These are phyloP conservation scores for Zosterops japonicus DNA, from an alignment of 2,113 vertebrate genomes.

Conservation along the genomic window DNA sequence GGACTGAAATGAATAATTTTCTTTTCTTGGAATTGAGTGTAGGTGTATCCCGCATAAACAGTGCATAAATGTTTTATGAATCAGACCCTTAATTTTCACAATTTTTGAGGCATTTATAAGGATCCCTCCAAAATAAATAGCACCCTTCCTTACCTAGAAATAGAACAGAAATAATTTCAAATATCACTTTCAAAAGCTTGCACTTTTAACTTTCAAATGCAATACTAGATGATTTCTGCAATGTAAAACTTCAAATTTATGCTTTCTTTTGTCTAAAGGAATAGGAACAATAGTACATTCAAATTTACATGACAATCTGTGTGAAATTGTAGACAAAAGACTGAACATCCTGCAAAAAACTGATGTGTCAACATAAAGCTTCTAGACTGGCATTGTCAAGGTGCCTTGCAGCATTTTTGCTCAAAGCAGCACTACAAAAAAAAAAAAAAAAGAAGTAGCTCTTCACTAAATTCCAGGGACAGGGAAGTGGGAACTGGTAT, in stretches of 20 bases:
- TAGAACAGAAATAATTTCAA: background rate
- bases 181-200: background rate
- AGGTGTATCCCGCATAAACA: constrained; percentile 10
- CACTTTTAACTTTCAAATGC: background rate
- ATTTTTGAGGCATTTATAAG: constrained; percentile 11
- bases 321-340: background rate
- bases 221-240: background rate
- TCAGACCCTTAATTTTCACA: constrained; percentile 39
- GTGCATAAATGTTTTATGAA: constrained; percentile 37
- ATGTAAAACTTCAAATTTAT: background rate
- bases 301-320: background rate
- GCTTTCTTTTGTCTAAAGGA: background rate
- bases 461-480: background rate
- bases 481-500: background rate
- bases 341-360: background rate
- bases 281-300: background rate
- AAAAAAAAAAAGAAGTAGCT: background rate
- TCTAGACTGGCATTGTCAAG: background rate
- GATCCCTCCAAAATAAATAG: background rate
- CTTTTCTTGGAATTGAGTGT: background rate
- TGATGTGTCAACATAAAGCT: background rate
- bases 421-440: background rate
- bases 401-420: constrained; percentile 1
- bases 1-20: background rate
- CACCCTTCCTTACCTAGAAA: constrained; percentile 8